Percentiles rank a stretch among this genome's conserved stretches.
Conservation (phyloP, 1,140 invertebrate species). For the Drosophila melanogaster region DNA sequence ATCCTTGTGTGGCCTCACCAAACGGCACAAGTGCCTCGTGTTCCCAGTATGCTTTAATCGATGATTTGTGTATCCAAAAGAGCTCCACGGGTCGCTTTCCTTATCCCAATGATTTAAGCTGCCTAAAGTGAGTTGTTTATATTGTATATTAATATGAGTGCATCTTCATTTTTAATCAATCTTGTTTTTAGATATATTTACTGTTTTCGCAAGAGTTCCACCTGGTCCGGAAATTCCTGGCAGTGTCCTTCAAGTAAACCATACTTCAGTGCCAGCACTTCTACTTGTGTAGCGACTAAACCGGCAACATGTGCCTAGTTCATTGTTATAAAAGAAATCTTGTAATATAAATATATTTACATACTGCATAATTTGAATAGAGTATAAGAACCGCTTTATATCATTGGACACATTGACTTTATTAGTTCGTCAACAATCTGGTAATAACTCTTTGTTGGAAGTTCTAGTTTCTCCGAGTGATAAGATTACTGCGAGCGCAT, state of each 20-base stretch:
- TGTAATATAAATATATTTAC: no score
- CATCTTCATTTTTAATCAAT: background rate
- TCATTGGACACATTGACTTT: background rate
- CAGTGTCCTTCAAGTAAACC: slow-evolving; percentile 19
- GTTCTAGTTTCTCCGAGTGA: slow-evolving; percentile 15
- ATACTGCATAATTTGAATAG: no score
- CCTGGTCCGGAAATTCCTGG: slow-evolving; percentile 28
- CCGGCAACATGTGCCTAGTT: background rate
- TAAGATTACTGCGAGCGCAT: slow-evolving; percentile 38
- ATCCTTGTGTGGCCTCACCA: slow-evolving; percentile 24
- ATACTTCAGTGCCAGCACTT: slow-evolving; percentile 3
- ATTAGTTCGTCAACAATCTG: background rate
- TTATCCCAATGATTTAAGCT: slow-evolving; percentile 23
- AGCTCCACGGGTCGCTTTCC: slow-evolving; percentile 23
- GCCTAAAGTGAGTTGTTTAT: slow-evolving; percentile 1
- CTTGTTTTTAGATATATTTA: slow-evolving; percentile 8
- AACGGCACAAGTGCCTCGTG: slow-evolving; percentile 25
- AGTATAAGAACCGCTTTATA: background rate
- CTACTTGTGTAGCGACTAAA: background rate
- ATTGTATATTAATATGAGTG: no score
- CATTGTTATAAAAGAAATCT: no score
- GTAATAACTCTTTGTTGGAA: slow-evolving; percentile 13
- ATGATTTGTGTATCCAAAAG: slow-evolving; percentile 11
- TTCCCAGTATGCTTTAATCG: slow-evolving; percentile 1
- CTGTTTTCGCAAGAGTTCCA: slow-evolving; percentile 2